Percentiles rank a stretch among this genome's conserved stretches.
Conservation (phyloP, 1,140 invertebrate genomes). For the Drosophila pectinifera region DNA sequence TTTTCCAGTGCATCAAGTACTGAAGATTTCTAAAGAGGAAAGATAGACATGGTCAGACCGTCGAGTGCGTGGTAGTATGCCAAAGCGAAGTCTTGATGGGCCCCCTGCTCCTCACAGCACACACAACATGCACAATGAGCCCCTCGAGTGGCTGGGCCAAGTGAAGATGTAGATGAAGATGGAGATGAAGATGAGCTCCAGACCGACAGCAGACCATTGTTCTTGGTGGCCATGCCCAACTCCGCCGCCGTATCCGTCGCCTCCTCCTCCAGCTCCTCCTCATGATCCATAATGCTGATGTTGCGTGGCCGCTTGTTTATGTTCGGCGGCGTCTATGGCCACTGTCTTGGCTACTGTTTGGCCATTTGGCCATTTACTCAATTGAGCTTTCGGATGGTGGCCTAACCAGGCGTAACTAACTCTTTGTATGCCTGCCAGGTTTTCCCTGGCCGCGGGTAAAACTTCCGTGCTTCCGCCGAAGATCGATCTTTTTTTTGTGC, state of each 20-base stretch:
- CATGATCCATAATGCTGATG: constrained; percentile 50
- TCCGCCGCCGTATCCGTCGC: constrained; percentile 23
- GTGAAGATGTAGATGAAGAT: constrained; percentile 55
- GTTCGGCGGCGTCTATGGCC: constrained; percentile 41
- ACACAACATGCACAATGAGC: constrained; percentile 68
- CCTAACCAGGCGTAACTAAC: constrained; percentile 75
- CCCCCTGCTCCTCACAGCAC: constrained; percentile 1
- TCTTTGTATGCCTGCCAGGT: constrained; percentile 34
- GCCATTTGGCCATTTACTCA: constrained; percentile 74
- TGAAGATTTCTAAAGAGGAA: constrained; percentile 12
- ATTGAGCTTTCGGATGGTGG: constrained; percentile 58
- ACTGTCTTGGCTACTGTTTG: constrained; percentile 28
- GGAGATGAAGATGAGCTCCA: constrained; percentile 61
- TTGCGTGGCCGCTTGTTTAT: constrained; percentile 78
- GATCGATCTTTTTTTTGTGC: constrained; percentile 41
- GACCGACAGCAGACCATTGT: constrained; percentile 61
- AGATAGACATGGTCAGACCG: constrained; percentile 56
- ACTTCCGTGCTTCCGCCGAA: constrained; percentile 63
- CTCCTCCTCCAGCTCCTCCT: not conserved
- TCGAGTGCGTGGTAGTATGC: constrained; percentile 69
- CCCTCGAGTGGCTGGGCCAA: constrained; percentile 56
- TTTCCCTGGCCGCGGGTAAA: constrained; percentile 42
- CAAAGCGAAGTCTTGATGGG: constrained; percentile 17
- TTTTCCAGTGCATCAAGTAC: constrained; percentile 9
- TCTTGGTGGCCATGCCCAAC: constrained; percentile 52